These are phyloP conservation scores for Caerostris extrusa DNA, from an alignment of 1,140 invertebrate genomes.

Conservation along the genomic window DNA sequence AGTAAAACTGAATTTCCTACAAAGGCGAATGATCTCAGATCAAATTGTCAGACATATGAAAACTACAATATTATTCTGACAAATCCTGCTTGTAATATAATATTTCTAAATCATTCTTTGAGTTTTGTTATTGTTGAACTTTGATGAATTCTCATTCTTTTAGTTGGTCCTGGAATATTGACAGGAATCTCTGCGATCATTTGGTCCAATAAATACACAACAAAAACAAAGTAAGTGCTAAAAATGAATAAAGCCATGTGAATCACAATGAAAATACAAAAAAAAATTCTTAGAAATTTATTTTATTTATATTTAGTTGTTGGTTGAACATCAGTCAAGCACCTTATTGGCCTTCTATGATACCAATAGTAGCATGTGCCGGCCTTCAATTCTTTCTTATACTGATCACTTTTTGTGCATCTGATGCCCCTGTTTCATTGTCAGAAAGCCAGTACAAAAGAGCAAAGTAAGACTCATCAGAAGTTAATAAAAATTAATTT, in stretches of 20 bases:
- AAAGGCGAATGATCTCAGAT: too few relatives aligned
- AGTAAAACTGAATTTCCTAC: too few relatives aligned
- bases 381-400: conserved; percentile 51
- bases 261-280: not conserved
- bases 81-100: too few relatives aligned
- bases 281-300: not conserved
- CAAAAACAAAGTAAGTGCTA: conserved; percentile 63
- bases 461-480: conserved; percentile 45
- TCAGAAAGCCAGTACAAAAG: conserved; percentile 54
- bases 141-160: not conserved
- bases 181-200: conserved; percentile 44
- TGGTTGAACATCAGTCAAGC: conserved; percentile 52
- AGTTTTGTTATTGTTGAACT: not conserved
- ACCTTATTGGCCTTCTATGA: conserved; percentile 52
- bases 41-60: too few relatives aligned
- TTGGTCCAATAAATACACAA: conserved; percentile 57
- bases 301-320: conserved; percentile 57
- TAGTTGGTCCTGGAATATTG: conserved; percentile 53
- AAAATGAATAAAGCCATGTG: not conserved
- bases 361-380: conserved; percentile 37
- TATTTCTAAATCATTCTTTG: too few relatives aligned
- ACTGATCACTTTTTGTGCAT: not conserved
- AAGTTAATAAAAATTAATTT: not conserved
- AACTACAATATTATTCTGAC: too few relatives aligned
- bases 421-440: conserved; percentile 37